These are phyloP conservation scores for Lasiommata megera DNA, from an alignment of 2,888 invertebrate species.

Conservation along the genomic window DNA sequence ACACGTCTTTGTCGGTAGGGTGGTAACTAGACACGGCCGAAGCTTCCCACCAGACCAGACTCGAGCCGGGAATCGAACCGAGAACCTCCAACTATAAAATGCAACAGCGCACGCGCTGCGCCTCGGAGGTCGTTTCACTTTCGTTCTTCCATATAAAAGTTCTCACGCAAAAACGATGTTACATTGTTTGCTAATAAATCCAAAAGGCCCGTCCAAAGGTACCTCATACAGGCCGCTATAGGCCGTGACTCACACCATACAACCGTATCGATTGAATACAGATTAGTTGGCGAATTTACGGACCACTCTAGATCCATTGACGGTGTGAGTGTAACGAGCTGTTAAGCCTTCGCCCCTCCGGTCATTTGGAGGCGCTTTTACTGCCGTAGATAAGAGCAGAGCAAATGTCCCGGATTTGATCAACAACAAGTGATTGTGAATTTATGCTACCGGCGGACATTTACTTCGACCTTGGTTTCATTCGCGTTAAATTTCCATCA, in stretches of 20 bases:
- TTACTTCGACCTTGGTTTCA: too few relatives aligned
- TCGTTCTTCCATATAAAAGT: too few relatives aligned
- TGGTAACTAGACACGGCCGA: too few relatives aligned
- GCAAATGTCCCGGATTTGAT: not conserved
- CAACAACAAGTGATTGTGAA: not conserved
- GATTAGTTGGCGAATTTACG: slow-evolving; percentile 36
- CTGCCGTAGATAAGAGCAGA: not conserved
- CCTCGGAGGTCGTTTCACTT: too few relatives aligned
- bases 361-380: slow-evolving; percentile 19
- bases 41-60: too few relatives aligned
- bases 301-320: slow-evolving; percentile 27
- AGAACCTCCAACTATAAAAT: too few relatives aligned
- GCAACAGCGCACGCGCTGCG: too few relatives aligned
- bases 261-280: slow-evolving; percentile 32
- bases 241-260: slow-evolving; percentile 21
- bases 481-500: too few relatives aligned
- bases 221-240: not conserved
- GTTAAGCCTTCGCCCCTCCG: slow-evolving; percentile 14
- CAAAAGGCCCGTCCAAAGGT: not conserved
- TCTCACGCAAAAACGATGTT: too few relatives aligned
- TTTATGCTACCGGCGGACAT: not conserved
- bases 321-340: slow-evolving; percentile 29
- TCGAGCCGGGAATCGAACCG: too few relatives aligned
- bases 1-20: too few relatives aligned
- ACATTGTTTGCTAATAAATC: too few relatives aligned